Evolutionary conservation across 2,888 invertebrate species (phyloP), one percentile per base, ranked within the genome.

Genomic region (Trichacis sp.): DNA sequence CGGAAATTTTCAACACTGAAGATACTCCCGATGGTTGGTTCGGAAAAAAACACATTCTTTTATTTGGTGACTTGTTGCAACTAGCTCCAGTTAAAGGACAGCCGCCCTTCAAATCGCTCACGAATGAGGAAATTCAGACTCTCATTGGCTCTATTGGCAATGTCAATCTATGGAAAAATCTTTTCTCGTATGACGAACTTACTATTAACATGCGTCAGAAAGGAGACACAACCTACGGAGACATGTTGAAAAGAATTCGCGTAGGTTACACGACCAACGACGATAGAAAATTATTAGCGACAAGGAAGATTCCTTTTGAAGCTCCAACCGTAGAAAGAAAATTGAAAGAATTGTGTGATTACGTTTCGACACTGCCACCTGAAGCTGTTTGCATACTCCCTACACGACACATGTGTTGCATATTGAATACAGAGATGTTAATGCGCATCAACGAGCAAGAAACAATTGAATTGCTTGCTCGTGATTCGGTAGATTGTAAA

Each of bases 11-110:
- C 48, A 71, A 76, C 46, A 77, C 74, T 5, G 43, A 40, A 36
- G 73, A 77, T 36, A 45, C 43, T 12, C 49, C 70, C 4, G 57
- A 77, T 71, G 77, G 74, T 17, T 77, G 75, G 74, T 79, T 79
- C 64, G 78, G 76, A 6, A 68, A 64, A 49, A 73, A 63, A 53
- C 70, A 79, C 69, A 55, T 77, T 20, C 48, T 79, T 47, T 40
- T 77, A 8, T 70, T 77, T 46, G 75, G 76, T 15, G 79, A 79
- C 66, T 69, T 78, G 12, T 64, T 78, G 29, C 78, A 77, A 45
- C 71, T 77, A 17, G 6, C 42, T 2, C 42, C 17, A 15, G 17
- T 17, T 12, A 5, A 15, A 15, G 14, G 4, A 42, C 42, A 42
- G 6, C 42, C 15, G 4, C 4, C 17, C 3, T 42, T 15, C 11